Evolutionary conservation across 2,797 vertebrate species (phyloP).

Genomic region (Sebastes trivittatus): DNA sequence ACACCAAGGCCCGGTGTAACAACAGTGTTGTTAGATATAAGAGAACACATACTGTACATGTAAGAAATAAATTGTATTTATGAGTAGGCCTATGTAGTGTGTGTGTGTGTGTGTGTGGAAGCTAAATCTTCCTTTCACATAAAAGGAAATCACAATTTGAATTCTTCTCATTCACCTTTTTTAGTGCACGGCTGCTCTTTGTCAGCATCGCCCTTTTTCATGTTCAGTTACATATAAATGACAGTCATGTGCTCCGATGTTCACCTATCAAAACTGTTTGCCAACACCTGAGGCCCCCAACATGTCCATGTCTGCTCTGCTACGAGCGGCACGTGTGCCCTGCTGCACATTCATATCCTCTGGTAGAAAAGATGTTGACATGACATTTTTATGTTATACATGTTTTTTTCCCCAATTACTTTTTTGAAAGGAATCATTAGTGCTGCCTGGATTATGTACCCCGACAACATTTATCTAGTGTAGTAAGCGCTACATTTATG

Average conservation of each 20-base stretch:
- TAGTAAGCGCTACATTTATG: background rate
- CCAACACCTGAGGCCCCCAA: slow-evolving; percentile 27
- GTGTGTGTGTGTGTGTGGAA: background rate
- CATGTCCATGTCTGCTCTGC: background rate
- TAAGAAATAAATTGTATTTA: background rate
- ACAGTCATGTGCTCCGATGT: background rate
- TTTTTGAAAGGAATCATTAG: background rate
- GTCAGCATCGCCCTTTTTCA: slow-evolving; percentile 24
- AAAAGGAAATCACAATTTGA: background rate
- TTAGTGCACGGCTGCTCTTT: background rate
- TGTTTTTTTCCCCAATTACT: background rate
- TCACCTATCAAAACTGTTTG: slow-evolving; percentile 12
- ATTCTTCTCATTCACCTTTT: background rate
- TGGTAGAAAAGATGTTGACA: background rate
- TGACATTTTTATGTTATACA: background rate
- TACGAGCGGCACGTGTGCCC: background rate
- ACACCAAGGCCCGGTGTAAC: background rate
- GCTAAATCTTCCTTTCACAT: background rate
- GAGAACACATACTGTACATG: background rate
- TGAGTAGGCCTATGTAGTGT: background rate
- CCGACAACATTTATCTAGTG: background rate
- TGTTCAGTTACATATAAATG: background rate
- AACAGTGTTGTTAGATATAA: background rate
- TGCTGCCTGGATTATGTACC: background rate
- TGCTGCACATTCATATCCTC: background rate